Evolutionary conservation across 2,113 vertebrate genomes (phyloP).

Genomic region (Aldabrachelys gigantea): DNA sequence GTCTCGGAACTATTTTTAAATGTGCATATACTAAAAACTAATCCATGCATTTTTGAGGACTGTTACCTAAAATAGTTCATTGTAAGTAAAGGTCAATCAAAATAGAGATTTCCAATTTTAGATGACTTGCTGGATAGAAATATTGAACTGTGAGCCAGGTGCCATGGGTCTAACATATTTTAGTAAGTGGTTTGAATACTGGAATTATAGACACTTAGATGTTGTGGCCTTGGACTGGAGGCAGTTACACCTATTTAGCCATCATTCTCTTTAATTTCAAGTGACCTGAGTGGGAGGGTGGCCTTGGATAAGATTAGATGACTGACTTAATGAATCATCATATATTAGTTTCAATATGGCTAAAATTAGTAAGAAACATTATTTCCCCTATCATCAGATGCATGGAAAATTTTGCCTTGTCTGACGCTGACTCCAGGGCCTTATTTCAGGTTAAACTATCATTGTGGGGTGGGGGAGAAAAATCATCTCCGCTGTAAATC

Average conservation of each 20-base stretch:
- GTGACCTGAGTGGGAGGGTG: not conserved
- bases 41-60: not conserved
- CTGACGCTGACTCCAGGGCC: not conserved
- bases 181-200: not conserved
- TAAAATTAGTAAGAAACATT: not conserved
- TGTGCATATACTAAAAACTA: not conserved
- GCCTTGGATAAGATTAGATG: not conserved
- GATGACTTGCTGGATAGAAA: not conserved
- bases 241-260: not conserved
- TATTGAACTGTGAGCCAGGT: not conserved
- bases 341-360: not conserved
- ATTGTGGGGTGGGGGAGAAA: not conserved
- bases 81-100: not conserved
- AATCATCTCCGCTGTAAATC: not conserved
- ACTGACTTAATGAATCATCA: not conserved
- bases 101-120: not conserved
- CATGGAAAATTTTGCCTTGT: not conserved
- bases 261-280: not conserved
- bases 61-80: not conserved
- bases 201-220: not conserved
- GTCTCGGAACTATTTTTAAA: not conserved
- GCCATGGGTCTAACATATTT: not conserved
- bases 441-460: not conserved
- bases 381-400: not conserved
- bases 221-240: not conserved